A percentile compares a stretch with the other conserved stretches of the same genome.
phyloP scores from a whole-genome alignment of 1,140 invertebrate genomes.

The Stegodyphus mimosarum region DNA sequence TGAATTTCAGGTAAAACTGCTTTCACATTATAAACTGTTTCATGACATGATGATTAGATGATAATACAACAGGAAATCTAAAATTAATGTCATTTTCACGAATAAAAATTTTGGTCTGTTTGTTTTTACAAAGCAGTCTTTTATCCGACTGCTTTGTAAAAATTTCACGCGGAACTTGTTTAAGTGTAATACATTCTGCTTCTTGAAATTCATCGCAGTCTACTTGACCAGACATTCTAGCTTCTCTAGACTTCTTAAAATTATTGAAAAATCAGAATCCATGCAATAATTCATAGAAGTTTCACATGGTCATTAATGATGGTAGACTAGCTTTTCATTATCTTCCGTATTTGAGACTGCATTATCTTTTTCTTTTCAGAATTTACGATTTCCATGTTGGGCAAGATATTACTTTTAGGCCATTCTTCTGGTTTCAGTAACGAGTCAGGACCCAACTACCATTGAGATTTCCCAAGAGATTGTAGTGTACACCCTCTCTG shows the following conservation, averaged over 20 bases:
- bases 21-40: not conserved
- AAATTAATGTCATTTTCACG: too few species aligned
- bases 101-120: too few species aligned
- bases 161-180: not conserved
- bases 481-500: not conserved
- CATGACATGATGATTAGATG: not conserved
- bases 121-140: too few species aligned
- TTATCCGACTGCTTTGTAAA: not conserved
- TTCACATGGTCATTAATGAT: not conserved
- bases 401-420: not conserved
- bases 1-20: not conserved
- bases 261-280: not conserved
- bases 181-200: not conserved
- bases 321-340: not conserved
- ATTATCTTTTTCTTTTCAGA: constrained; percentile 14
- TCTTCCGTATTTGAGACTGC: too few species aligned
- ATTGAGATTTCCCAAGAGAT: not conserved
- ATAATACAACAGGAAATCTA: not conserved
- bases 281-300: not conserved
- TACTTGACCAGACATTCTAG: not conserved
- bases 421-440: not conserved
- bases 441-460: constrained; percentile 3
- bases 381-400: not conserved
- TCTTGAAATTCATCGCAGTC: not conserved
- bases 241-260: not conserved